A percentile compares a stretch with the other conserved stretches of the same genome.
phyloP scores from a whole-genome alignment of 1,140 invertebrate species.

The Centruroides vittatus region DNA sequence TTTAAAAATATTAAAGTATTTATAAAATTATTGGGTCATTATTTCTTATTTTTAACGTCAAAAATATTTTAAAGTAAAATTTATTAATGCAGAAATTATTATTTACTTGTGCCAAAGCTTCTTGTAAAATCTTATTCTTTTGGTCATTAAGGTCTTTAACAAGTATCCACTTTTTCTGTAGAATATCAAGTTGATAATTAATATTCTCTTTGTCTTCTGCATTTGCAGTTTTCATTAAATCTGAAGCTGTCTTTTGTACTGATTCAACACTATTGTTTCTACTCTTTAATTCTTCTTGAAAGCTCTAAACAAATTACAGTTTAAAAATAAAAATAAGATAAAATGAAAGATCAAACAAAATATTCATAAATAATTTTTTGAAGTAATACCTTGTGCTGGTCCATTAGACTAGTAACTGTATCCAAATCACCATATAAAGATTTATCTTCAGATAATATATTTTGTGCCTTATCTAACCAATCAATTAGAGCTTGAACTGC shows the following conservation, averaged over 20 bases:
- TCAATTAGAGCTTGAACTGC: slow-evolving; percentile 86
- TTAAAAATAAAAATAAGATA: not conserved
- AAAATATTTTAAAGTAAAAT: too few relatives aligned
- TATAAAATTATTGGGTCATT: too few relatives aligned
- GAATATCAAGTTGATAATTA: slow-evolving; percentile 59
- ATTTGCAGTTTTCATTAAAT: slow-evolving; percentile 66
- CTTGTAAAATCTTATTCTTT: slow-evolving; percentile 59
- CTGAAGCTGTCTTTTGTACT: slow-evolving; percentile 72
- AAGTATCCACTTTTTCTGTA: slow-evolving; percentile 69
- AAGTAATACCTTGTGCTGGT: slow-evolving; percentile 55
- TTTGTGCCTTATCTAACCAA: slow-evolving; percentile 74
- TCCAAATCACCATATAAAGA: slow-evolving; percentile 89
- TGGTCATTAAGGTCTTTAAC: slow-evolving; percentile 58
- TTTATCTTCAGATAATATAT: slow-evolving; percentile 55
- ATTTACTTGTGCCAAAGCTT: slow-evolving; percentile 46
- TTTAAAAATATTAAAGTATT: too few relatives aligned
- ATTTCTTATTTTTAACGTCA: too few relatives aligned
- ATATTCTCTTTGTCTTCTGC: slow-evolving; percentile 62
- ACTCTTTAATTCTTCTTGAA: slow-evolving; percentile 79
- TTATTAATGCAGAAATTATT: not conserved
- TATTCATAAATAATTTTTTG: not conserved
- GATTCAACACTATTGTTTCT: slow-evolving; percentile 74
- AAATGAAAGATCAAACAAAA: too few relatives aligned
- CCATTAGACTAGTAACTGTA: slow-evolving; percentile 80
- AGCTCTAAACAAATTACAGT: slow-evolving; percentile 29